phyloP scores from a whole-genome alignment of 1,140 invertebrate species.

The Habropoda laboriosa region DNA sequence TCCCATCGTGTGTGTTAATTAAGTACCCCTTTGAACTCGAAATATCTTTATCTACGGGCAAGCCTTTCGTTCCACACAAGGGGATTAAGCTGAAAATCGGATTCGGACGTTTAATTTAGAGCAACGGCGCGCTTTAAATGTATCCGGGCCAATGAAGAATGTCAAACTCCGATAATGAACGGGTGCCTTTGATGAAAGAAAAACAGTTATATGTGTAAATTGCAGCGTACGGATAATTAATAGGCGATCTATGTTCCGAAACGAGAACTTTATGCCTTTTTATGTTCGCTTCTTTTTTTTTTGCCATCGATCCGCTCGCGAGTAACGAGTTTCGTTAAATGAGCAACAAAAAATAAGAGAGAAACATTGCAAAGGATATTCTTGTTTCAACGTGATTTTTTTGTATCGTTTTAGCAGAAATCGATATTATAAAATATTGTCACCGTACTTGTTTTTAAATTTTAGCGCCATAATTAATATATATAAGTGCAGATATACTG shows the following conservation, averaged over 20 bases:
- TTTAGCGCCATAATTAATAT: too few species aligned
- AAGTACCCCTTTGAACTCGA: slow-evolving; percentile 54
- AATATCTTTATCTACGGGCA: slow-evolving; percentile 49
- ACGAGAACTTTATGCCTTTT: neutral
- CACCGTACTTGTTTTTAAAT: too few species aligned
- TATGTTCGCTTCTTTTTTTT: neutral
- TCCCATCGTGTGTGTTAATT: slow-evolving; percentile 47
- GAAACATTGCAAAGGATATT: neutral
- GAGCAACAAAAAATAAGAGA: neutral
- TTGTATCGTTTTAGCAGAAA: neutral
- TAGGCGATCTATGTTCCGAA: neutral
- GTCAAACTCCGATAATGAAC: slow-evolving; percentile 14
- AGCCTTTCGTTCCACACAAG: slow-evolving; percentile 43
- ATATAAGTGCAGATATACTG: too few species aligned
- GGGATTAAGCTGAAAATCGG: slow-evolving; percentile 66
- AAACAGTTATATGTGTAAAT: slow-evolving; percentile 2
- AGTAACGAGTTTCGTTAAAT: neutral
- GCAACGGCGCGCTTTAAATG: slow-evolving; percentile 16
- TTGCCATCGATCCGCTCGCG: neutral
- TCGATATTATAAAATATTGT: too few species aligned
- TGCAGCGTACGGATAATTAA: neutral
- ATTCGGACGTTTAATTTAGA: slow-evolving; percentile 52
- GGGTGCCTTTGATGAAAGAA: slow-evolving; percentile 3
- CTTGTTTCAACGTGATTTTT: neutral
- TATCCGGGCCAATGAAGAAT: neutral